Percentiles rank a stretch among this genome's conserved stretches.
These are phyloP conservation scores for Chrysomela aeneicollis DNA, from an alignment of 2,888 invertebrate genomes.

Conservation along the genomic window DNA sequence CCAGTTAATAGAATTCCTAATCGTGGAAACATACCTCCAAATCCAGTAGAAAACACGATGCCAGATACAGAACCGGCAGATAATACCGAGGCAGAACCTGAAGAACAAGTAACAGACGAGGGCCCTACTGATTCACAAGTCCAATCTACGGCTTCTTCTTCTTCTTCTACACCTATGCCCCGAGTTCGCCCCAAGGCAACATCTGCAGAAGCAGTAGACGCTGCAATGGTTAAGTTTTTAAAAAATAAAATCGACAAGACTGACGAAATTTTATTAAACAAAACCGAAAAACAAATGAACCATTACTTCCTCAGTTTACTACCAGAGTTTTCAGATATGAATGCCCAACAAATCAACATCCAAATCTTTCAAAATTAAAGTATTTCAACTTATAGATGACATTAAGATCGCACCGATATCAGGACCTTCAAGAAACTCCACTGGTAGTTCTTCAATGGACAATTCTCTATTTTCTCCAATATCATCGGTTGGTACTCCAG, in stretches of 20 bases:
- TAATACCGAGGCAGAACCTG: neutral
- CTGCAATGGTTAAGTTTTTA: slow-evolving; percentile 15
- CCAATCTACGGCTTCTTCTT: slow-evolving; percentile 11
- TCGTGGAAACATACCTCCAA: too few relatives aligned
- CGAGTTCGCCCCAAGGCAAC: slow-evolving; percentile 7
- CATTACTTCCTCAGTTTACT: slow-evolving; percentile 14
- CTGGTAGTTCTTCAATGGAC: slow-evolving; percentile 17
- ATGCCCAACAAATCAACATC: slow-evolving; percentile 7
- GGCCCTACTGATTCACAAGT: slow-evolving; percentile 6
- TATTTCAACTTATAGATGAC: slow-evolving; percentile 12
- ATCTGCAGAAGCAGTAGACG: slow-evolving; percentile 12
- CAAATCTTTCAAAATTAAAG: slow-evolving; percentile 14
- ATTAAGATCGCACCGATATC: slow-evolving; percentile 18
- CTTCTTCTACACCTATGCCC: neutral
- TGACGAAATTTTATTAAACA: slow-evolving; percentile 4
- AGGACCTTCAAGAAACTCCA: slow-evolving; percentile 16
- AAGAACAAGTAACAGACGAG: slow-evolving; percentile 5
- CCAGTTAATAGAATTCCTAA: slow-evolving; percentile 6
- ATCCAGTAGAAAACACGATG: neutral
- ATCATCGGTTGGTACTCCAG: slow-evolving; percentile 13
- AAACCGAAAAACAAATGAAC: slow-evolving; percentile 14
- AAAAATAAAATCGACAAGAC: slow-evolving; percentile 14
- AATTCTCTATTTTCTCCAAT: slow-evolving; percentile 17
- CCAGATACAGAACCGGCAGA: slow-evolving; percentile 10
- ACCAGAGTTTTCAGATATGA: slow-evolving; percentile 12